These are phyloP conservation scores for Hirtodrosophila trivittata DNA, from an alignment of 2,888 invertebrate genomes.

Conservation along the genomic window DNA sequence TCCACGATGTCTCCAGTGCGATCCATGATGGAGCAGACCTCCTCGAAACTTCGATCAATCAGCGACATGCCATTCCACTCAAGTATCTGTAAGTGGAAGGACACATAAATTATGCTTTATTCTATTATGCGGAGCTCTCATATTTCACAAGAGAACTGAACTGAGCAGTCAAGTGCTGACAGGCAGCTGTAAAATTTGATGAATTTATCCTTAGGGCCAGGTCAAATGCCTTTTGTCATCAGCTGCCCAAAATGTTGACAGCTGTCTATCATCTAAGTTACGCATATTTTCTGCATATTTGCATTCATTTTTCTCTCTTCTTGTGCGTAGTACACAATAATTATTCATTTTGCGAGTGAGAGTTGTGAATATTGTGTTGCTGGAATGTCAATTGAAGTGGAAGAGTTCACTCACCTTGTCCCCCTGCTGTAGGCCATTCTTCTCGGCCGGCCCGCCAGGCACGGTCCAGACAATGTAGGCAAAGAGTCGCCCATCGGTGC, in stretches of 20 bases:
- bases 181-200: constrained; percentile 14
- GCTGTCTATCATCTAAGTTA: constrained; percentile 39
- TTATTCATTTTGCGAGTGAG: constrained; percentile 11
- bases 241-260: constrained; percentile 20
- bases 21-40: constrained; percentile 95
- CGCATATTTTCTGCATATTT: constrained; percentile 6
- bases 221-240: too few relatives aligned
- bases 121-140: too few relatives aligned
- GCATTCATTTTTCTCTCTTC: constrained; percentile 10
- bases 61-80: constrained; percentile 96
- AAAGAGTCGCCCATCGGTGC: constrained; percentile 92
- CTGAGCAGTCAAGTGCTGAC: too few relatives aligned
- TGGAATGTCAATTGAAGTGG: constrained; percentile 3
- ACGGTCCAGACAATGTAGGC: constrained; percentile 97
- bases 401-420: constrained; percentile 88
- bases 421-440: constrained; percentile 94
- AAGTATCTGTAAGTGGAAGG: constrained; percentile 91
- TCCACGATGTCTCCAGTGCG: constrained; percentile 94
- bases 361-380: constrained; percentile 1
- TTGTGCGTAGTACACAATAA: constrained; percentile 17
- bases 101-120: too few relatives aligned
- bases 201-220: constrained; percentile 6
- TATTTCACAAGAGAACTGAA: too few relatives aligned
- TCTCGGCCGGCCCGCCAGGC: constrained; percentile 95
- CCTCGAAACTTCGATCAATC: constrained; percentile 96